A percentile compares a stretch with the other conserved stretches of the same genome.
phyloP scores from a whole-genome alignment of 1,140 invertebrate genomes.

The Drosophila nasuta region DNA sequence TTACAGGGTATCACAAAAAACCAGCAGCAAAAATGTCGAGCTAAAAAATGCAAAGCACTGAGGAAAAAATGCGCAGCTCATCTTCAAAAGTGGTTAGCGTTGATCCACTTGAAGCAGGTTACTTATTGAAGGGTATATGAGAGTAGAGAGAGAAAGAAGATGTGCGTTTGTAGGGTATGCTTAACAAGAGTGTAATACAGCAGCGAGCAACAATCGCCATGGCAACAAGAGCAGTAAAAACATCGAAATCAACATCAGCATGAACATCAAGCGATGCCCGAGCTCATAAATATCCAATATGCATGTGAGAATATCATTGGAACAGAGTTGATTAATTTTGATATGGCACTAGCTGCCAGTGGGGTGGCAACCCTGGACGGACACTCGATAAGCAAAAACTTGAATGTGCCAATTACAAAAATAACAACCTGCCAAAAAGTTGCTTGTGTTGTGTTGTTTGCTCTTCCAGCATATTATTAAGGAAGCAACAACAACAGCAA shows the following conservation, averaged over 20 bases:
- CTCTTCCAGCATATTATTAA: constrained; percentile 15
- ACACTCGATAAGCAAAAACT: constrained; percentile 50
- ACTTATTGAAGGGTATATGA: constrained; percentile 9
- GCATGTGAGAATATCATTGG: constrained; percentile 17
- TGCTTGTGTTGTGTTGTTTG: constrained; percentile 30
- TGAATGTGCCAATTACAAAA: constrained; percentile 74
- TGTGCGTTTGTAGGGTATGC: background rate
- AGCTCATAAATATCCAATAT: constrained; percentile 39
- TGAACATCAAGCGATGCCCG: background rate
- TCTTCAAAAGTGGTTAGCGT: constrained; percentile 66
- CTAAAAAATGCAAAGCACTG: constrained; percentile 26
- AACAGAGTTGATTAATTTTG: constrained; percentile 50
- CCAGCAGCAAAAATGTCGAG: constrained; percentile 40
- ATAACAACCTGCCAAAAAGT: constrained; percentile 66
- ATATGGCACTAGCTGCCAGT: no score
- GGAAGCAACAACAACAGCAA: background rate
- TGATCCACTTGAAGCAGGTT: constrained; percentile 47
- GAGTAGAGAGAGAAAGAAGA: no score
- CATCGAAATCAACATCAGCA: no score
- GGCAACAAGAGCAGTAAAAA: background rate
- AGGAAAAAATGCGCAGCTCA: constrained; percentile 59
- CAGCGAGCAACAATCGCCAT: background rate
- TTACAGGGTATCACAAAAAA: constrained; percentile 16
- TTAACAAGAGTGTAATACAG: background rate
- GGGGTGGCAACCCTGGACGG: constrained; percentile 14